Evolutionary conservation across 2,797 vertebrate genomes (phyloP).

Genomic region (Acanthurus lineatus): DNA sequence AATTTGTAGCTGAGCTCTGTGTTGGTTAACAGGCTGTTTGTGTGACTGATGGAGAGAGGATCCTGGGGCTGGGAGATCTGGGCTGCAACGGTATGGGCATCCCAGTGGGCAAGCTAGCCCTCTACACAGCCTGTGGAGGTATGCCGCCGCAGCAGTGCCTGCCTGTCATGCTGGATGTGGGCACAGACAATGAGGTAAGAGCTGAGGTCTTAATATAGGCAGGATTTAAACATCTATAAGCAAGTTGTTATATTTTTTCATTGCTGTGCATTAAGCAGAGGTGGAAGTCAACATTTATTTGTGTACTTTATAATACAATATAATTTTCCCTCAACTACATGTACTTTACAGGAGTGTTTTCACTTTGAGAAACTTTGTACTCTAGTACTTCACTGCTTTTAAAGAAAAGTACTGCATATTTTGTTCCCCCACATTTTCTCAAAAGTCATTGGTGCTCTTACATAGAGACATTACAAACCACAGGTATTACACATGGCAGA

Average conservation of each 20-base stretch:
- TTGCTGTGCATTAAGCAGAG: not conserved
- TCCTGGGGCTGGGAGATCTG: slow-evolving; percentile 97
- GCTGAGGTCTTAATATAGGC: not conserved
- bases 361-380: not conserved
- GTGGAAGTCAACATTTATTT: not conserved
- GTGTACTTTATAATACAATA: not conserved
- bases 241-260: slow-evolving; percentile 4
- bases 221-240: not conserved
- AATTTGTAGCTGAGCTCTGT: slow-evolving; percentile 28
- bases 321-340: not conserved
- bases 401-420: not conserved
- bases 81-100: slow-evolving; percentile 98
- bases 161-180: slow-evolving; percentile 95
- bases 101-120: slow-evolving; percentile 97
- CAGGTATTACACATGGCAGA: not conserved
- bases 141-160: slow-evolving; percentile 94
- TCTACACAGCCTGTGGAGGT: slow-evolving; percentile 96
- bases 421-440: not conserved
- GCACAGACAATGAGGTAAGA: slow-evolving; percentile 96
- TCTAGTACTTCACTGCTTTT: not conserved
- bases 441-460: not conserved
- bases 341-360: not conserved
- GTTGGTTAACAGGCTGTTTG: slow-evolving; percentile 90
- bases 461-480: not conserved
- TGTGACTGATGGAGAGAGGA: slow-evolving; percentile 97